Conservation (phyloP, 2,113 vertebrate species). For the Oncorhynchus tshawytscha region DNA sequence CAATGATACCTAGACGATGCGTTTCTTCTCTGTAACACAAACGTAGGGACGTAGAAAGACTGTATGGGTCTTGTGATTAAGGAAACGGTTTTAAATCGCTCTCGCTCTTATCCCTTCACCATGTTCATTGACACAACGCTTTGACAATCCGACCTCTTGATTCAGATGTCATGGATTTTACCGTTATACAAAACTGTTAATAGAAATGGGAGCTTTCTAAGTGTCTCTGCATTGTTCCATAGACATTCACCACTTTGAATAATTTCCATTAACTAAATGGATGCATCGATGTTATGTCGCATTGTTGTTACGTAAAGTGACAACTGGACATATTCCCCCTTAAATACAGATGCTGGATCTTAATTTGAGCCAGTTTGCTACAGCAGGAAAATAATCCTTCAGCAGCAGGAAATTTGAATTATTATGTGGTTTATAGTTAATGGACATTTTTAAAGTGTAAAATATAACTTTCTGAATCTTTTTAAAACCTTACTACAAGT, state of each 20-base stretch:
- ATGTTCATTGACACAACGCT: conserved; percentile 57
- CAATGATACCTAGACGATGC: background rate
- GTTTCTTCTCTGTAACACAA: background rate
- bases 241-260: background rate
- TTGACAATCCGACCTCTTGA: conserved; percentile 59
- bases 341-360: background rate
- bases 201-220: background rate
- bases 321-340: background rate
- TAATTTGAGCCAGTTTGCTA: no score
- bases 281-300: background rate
- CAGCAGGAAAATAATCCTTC: no score
- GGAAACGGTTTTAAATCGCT: background rate
- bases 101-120: conserved; percentile 31
- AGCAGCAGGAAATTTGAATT: no score
- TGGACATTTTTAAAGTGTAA: no score
- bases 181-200: background rate
- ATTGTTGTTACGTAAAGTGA: background rate
- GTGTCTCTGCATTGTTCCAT: background rate
- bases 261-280: conserved; percentile 23
- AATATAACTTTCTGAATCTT: no score
- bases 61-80: background rate
- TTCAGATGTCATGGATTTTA: conserved; percentile 5
- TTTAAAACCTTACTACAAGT: no score
- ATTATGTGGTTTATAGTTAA: no score
- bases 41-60: background rate